Evolutionary conservation across 1,140 invertebrate species (phyloP).

Genomic region (Galleria mellonella): DNA sequence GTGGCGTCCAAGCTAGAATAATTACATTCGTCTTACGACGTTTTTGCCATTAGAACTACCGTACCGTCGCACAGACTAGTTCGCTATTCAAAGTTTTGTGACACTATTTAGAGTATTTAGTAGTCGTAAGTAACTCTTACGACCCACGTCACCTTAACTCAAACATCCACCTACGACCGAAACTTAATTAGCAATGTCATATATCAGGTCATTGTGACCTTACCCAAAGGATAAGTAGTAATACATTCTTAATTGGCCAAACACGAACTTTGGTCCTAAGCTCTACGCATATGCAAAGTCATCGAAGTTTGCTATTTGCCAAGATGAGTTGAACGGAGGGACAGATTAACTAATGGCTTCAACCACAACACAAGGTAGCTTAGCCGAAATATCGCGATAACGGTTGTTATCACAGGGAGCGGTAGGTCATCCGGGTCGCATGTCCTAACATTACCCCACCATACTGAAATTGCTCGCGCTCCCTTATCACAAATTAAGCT

Average conservation of each 20-base stretch:
- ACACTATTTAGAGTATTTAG: not conserved
- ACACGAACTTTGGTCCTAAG: not conserved
- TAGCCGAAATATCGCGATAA: slow-evolving; percentile 30
- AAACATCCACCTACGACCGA: not conserved
- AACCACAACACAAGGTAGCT: not conserved
- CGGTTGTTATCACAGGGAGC: slow-evolving; percentile 33
- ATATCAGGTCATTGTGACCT: too few relatives aligned
- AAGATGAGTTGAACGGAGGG: not conserved
- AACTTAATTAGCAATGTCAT: too few relatives aligned
- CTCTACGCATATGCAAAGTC: not conserved
- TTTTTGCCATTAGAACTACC: slow-evolving; percentile 4
- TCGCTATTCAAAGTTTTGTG: not conserved
- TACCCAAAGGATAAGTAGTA: not conserved
- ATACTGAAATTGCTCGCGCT: slow-evolving; percentile 44
- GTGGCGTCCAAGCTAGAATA: too few relatives aligned
- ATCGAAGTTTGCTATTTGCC: not conserved
- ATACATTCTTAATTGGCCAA: not conserved
- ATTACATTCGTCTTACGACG: slow-evolving; percentile 1
- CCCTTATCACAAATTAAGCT: slow-evolving; percentile 63
- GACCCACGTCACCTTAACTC: not conserved
- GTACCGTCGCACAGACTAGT: not conserved
- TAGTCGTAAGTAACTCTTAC: too few relatives aligned
- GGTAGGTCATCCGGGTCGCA: slow-evolving; percentile 25
- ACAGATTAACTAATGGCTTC: not conserved
- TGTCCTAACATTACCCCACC: slow-evolving; percentile 40